Evolutionary conservation across 2,113 vertebrate species (phyloP).

Genomic region (Phylloscopus trochilus): DNA sequence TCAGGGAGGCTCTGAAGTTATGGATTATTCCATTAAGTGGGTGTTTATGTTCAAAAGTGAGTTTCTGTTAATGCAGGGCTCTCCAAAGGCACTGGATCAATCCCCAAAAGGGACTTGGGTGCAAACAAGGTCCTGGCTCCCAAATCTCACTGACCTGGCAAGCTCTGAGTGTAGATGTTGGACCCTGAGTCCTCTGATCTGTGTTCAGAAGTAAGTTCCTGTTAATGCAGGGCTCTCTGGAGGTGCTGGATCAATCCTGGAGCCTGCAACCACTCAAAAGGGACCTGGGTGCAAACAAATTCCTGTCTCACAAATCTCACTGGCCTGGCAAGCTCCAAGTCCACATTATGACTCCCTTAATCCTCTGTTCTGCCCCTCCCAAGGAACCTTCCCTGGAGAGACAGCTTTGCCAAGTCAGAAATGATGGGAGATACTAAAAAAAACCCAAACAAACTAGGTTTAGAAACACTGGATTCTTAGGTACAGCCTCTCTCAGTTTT

Average conservation of each 20-base stretch:
- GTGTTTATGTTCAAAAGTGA: background rate
- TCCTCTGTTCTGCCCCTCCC: background rate
- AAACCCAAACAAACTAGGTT: no score
- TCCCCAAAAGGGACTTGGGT: background rate
- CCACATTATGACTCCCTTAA: background rate
- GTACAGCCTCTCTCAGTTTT: background rate
- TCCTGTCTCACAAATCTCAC: background rate
- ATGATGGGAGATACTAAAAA: background rate
- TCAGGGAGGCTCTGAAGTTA: conserved; percentile 19
- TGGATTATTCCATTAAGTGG: background rate
- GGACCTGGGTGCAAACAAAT: background rate
- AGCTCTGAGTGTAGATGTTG: background rate
- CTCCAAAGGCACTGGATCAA: background rate
- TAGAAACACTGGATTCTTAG: background rate
- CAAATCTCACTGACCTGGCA: background rate
- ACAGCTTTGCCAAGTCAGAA: background rate
- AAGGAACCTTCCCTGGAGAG: background rate
- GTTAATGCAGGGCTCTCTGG: background rate
- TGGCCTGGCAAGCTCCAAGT: background rate
- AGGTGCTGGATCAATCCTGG: background rate
- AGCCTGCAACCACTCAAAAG: background rate
- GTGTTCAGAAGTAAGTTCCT: background rate
- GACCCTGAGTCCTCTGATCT: background rate
- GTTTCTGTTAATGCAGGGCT: background rate
- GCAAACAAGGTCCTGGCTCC: background rate